Evolutionary conservation across 64 coral and sea anemone species (phyloP).

Genomic region (Catalaphyllia jardinei): DNA sequence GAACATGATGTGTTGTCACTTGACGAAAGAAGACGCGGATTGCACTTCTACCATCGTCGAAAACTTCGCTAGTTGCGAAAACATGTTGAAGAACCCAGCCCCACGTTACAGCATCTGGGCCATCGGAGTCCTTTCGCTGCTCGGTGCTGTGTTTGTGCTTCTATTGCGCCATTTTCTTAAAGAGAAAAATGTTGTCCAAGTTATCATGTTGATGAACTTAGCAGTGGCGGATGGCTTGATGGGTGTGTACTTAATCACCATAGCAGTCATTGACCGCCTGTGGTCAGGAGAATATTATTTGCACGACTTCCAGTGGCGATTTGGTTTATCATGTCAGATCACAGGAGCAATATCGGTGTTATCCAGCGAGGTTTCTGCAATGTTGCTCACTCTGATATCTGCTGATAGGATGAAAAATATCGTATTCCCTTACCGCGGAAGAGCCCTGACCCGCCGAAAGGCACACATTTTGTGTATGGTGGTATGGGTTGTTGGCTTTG

Average conservation of each 20-base stretch:
- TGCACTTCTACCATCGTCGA: background rate
- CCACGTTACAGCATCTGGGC: constrained; percentile 17
- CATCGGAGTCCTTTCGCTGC: constrained; percentile 7
- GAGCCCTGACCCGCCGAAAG: background rate
- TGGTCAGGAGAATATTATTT: constrained; percentile 45
- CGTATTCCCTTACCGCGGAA: background rate
- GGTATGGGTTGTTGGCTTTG: background rate
- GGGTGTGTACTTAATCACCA: constrained; percentile 33
- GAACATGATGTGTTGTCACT: background rate
- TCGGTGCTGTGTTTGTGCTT: constrained; percentile 13
- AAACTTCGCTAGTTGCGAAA: constrained; percentile 23
- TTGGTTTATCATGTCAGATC: constrained; percentile 8
- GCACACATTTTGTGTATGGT: background rate
- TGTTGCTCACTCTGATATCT: background rate
- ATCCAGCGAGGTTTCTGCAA: background rate
- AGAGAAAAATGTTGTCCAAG: constrained; percentile 13
- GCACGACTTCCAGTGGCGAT: constrained; percentile 49
- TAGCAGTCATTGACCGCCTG: background rate
- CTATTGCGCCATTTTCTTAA: background rate
- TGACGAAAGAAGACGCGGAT: background rate
- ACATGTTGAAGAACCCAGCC: background rate
- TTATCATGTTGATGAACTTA: constrained; percentile 16
- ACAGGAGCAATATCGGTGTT: background rate
- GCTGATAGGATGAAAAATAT: background rate
- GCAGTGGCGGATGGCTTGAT: constrained; percentile 43